A percentile compares a stretch with the other conserved stretches of the same genome.
Evolutionary conservation across 2,797 vertebrate species (phyloP).

Genomic region (Sebastes nivosus): DNA sequence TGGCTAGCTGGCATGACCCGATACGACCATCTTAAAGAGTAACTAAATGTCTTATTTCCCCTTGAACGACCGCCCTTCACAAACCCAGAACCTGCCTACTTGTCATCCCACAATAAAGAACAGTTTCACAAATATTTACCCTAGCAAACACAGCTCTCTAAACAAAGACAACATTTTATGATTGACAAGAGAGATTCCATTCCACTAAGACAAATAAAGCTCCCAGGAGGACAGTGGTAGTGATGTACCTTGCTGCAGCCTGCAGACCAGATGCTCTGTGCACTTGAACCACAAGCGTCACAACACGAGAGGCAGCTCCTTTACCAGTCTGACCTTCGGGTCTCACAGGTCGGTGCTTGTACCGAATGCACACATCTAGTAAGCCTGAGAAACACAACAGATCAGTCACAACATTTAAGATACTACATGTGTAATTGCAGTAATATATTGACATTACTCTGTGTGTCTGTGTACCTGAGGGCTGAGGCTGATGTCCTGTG

Average conservation of each 20-base stretch:
- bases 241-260: constrained; percentile 89
- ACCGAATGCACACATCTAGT: constrained; percentile 88
- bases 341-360: constrained; percentile 80
- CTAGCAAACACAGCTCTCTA: background rate
- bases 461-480: constrained; percentile 84
- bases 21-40: background rate
- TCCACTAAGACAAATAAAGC: background rate
- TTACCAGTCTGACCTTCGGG: constrained; percentile 58
- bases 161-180: background rate
- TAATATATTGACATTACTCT: background rate
- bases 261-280: constrained; percentile 92
- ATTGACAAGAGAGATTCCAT: background rate
- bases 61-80: background rate
- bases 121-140: background rate
- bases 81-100: background rate
- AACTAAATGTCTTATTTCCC: background rate
- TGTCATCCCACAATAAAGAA: background rate
- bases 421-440: background rate
- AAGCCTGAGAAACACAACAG: constrained; percentile 81
- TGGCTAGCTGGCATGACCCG: background rate
- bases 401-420: background rate
- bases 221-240: background rate
- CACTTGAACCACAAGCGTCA: constrained; percentile 87
- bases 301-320: constrained; percentile 74
- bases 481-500: constrained; percentile 61